Evolutionary conservation across 2,888 invertebrate species (phyloP).

Genomic region (Acronicta alni): DNA sequence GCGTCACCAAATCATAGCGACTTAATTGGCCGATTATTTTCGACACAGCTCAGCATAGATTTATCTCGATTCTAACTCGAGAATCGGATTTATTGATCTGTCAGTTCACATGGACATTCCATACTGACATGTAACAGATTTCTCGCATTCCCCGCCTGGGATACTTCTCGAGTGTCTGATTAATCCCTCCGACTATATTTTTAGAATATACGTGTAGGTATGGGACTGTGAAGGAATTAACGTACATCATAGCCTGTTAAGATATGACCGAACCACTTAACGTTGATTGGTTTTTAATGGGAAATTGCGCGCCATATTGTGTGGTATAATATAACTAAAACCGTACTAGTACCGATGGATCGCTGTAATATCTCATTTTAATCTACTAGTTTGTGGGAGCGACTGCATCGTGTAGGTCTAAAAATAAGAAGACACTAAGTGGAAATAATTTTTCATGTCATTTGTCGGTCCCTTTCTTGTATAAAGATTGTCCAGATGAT

Average conservation of each 20-base stretch:
- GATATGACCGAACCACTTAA: slow-evolving; percentile 57
- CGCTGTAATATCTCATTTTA: slow-evolving; percentile 36
- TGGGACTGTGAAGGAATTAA: slow-evolving; percentile 37
- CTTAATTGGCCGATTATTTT: slow-evolving; percentile 51
- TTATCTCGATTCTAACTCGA: slow-evolving; percentile 41
- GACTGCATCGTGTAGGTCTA: slow-evolving; percentile 20
- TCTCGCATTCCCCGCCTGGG: slow-evolving; percentile 53
- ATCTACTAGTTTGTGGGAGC: slow-evolving; percentile 22
- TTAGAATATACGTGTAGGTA: slow-evolving; percentile 58
- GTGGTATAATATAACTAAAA: slow-evolving; percentile 44
- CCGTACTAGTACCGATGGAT: slow-evolving; percentile 36
- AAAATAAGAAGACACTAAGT: slow-evolving; percentile 11
- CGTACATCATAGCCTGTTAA: slow-evolving; percentile 58
- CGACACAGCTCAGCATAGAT: slow-evolving; percentile 29
- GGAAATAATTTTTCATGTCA: slow-evolving; percentile 34
- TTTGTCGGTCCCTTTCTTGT: slow-evolving; percentile 30
- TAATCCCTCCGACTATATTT: slow-evolving; percentile 59
- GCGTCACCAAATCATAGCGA: slow-evolving; percentile 9
- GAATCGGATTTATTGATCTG: slow-evolving; percentile 51
- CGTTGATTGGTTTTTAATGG: slow-evolving; percentile 62
- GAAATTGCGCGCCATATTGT: slow-evolving; percentile 49
- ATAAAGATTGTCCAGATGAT: slow-evolving; percentile 5
- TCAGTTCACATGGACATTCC: slow-evolving; percentile 54
- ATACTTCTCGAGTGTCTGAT: slow-evolving; percentile 53
- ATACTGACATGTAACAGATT: slow-evolving; percentile 57